Conservation (phyloP, 2,797 vertebrate species). For the Xerus rutilus region DNA sequence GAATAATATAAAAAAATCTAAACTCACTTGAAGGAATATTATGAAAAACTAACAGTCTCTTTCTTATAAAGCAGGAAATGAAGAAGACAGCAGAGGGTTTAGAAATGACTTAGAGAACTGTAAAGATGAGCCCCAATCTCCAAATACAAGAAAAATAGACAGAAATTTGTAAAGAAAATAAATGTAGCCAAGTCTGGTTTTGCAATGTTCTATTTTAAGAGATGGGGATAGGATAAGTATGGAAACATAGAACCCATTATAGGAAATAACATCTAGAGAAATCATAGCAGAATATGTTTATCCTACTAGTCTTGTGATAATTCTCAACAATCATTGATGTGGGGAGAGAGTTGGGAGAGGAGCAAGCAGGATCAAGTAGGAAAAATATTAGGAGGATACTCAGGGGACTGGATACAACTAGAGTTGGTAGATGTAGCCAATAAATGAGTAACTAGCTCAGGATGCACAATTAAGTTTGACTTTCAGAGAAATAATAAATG, state of each 20-base stretch:
- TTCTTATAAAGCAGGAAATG: neutral
- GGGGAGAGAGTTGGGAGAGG: neutral
- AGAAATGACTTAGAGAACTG: neutral
- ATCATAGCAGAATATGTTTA: neutral
- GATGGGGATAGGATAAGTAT: neutral
- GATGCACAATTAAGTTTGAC: constrained; percentile 2
- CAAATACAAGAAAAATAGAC: neutral
- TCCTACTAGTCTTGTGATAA: neutral
- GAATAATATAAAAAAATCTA: neutral
- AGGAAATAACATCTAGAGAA: constrained; percentile 31
- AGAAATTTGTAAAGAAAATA: constrained; percentile 11
- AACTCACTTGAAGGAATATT: neutral
- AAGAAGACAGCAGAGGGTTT: neutral
- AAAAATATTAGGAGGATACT: neutral
- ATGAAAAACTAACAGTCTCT: neutral
- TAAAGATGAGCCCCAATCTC: neutral
- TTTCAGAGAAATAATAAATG: constrained; percentile 33
- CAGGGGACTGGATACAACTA: neutral
- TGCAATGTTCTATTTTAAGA: neutral
- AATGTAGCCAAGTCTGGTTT: neutral
- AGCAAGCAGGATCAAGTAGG: neutral
- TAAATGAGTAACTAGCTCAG: neutral
- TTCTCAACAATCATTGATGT: neutral
- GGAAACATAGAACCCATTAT: neutral
- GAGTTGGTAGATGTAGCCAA: neutral